Evolutionary conservation across 2,797 vertebrate genomes (phyloP), one percentile per base, ranked within the genome.

Genomic region (Tamandua tetradactyla): DNA sequence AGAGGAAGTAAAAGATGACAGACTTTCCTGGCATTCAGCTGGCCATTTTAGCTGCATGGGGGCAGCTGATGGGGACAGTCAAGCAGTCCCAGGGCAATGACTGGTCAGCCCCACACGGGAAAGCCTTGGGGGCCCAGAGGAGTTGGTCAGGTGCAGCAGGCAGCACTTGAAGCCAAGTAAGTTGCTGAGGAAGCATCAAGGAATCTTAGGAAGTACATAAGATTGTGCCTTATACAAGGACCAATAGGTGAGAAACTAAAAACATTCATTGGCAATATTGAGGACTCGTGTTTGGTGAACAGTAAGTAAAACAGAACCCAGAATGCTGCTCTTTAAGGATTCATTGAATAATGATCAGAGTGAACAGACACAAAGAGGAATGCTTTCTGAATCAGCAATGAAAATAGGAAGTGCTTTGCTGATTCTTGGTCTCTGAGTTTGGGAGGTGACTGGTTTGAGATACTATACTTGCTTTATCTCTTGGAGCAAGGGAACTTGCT

Each of bases 351-450:
- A 55, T 35, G 47, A 57, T 76, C 18, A 72, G 6, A 90, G 11
- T 18, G 3, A 83, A 82, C 3, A 85, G 35, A 76, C 11, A n/a
- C 5, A 47, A 44, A n/a, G 11, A 94, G 82, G 89, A 47, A 10
- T 49, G 5, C 68, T 89, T 93, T 72, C 30, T 57, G 66, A 88
- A 81, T 76, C 76, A 89, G 8, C n/a, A 75, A 23, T 13, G 5
- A 78, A 85, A 89, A 61, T 15, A 59, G 17, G 0, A 85, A 72
- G 22, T 22, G 17, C 40, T 79, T 15, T 37, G 23, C 44, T 62
- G 42, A 89, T 40, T 79, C 52, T 59, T 49, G n/a, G n/a, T n/a
- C 66, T 89, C 68, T 72, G 40, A 89, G 64, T 86, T 86, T 55
- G 78, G 86, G 59, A 18, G n/a, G 32, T 42, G n/a, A 42, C 14